Conservation (phyloP, 2,888 invertebrate species). For the Orchestes rusci region DNA sequence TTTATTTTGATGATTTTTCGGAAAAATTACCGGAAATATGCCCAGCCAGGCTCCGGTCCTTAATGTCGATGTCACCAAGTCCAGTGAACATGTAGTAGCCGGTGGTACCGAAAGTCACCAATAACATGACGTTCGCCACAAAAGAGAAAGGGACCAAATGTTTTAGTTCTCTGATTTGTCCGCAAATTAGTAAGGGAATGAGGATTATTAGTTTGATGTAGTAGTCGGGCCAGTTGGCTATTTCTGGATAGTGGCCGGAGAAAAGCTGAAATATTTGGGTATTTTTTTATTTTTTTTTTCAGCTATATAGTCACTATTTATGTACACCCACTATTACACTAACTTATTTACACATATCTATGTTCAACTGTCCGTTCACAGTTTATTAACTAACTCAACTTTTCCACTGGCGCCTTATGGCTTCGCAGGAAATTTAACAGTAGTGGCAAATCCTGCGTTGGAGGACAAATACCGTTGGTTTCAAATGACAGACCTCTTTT, state of each 20-base stretch:
- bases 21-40: slow-evolving; percentile 17
- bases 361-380: no score
- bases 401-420: no score
- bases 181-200: slow-evolving; percentile 62
- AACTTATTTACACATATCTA: no score
- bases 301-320: not conserved
- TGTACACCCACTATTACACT: no score
- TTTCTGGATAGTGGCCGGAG: slow-evolving; percentile 52
- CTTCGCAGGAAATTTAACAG: no score
- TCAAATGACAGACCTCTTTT: no score
- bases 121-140: slow-evolving; percentile 75
- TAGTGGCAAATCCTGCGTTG: no score
- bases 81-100: slow-evolving; percentile 73
- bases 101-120: slow-evolving; percentile 67
- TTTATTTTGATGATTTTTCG: no score
- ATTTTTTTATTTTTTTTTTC: not conserved
- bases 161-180: slow-evolving; percentile 70
- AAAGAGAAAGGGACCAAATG: slow-evolving; percentile 85
- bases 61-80: slow-evolving; percentile 37
- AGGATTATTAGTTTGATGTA: slow-evolving; percentile 59
- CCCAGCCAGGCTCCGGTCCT: slow-evolving; percentile 44
- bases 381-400: no score
- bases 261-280: slow-evolving; percentile 47
- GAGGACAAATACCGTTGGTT: no score
- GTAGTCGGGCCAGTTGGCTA: slow-evolving; percentile 44